Conservation (phyloP, 2,797 vertebrate genomes). For the Pseudochromis fuscus region DNA sequence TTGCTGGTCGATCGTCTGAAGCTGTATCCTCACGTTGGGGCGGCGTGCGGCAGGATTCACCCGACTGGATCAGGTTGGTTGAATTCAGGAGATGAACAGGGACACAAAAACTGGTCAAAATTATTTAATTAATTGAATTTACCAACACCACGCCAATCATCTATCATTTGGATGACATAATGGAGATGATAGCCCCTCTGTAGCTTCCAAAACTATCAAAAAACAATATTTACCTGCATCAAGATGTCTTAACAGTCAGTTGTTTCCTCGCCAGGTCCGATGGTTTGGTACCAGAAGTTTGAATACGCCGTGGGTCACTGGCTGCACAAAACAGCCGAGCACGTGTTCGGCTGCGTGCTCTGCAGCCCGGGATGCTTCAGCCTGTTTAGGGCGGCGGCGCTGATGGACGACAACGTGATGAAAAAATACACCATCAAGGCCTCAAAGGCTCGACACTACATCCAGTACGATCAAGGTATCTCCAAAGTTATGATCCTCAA, state of each 20-base stretch:
- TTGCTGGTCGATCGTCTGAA: conserved; percentile 82
- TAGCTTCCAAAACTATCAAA: no score
- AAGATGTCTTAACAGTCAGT: no score
- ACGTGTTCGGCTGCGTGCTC: conserved; percentile 81
- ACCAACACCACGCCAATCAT: no score
- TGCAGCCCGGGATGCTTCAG: conserved; percentile 87
- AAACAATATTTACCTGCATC: no score
- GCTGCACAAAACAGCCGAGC: conserved; percentile 86
- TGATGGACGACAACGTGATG: conserved; percentile 87
- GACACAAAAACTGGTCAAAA: no score
- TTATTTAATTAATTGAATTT: no score
- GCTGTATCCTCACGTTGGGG: conserved; percentile 80
- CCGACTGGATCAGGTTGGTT: conserved; percentile 83
- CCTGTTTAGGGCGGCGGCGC: conserved; percentile 81
- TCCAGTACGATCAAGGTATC: conserved; percentile 88
- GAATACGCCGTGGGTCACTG: conserved; percentile 85
- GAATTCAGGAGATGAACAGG: no score
- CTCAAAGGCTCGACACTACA: conserved; percentile 72
- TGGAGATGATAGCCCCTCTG: no score
- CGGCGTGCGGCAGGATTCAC: conserved; percentile 84
- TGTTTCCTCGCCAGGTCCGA: conserved; percentile 71
- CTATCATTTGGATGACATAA: no score
- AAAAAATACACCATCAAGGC: conserved; percentile 81
- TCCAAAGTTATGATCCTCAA: no score
- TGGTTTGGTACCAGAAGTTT: conserved; percentile 87